Evolutionary conservation across 2,888 invertebrate genomes (phyloP).

Genomic region (Embidobia sp.): DNA sequence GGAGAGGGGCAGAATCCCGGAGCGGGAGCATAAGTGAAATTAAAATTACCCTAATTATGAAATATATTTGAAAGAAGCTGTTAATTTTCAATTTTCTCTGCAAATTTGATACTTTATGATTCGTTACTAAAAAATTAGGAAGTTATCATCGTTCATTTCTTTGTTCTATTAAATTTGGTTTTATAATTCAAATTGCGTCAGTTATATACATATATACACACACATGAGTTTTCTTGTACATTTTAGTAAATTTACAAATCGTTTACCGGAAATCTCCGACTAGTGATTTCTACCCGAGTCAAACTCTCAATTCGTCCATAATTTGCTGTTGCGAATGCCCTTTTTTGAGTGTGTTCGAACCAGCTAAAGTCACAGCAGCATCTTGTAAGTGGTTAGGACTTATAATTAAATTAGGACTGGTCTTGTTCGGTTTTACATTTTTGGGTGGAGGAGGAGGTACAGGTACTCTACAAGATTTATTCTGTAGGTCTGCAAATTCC

Average conservation of each 20-base stretch:
- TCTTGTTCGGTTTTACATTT: conserved; percentile 83
- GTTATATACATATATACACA: conserved; percentile 7
- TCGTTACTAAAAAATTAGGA: too few species aligned
- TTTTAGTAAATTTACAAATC: conserved; percentile 8
- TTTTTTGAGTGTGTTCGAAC: conserved; percentile 89
- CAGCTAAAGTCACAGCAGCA: conserved; percentile 87
- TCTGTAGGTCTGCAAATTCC: conserved; percentile 90
- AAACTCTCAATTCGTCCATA: conserved; percentile 93
- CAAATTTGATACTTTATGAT: too few species aligned
- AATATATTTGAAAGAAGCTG: too few species aligned
- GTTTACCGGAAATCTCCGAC: conserved; percentile 40
- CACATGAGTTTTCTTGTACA: neutral
- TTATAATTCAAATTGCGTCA: too few species aligned
- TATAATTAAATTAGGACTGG: conserved; percentile 82
- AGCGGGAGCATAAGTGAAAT: too few species aligned
- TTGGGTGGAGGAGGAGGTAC: conserved; percentile 90
- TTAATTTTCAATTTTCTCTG: too few species aligned
- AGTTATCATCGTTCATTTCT: too few species aligned
- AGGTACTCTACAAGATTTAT: conserved; percentile 84
- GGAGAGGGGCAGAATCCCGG: too few species aligned
- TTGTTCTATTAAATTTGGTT: too few species aligned
- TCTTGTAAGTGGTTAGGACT: conserved; percentile 87
- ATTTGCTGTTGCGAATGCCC: conserved; percentile 80
- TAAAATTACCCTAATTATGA: too few species aligned
- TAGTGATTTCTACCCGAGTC: conserved; percentile 80